Evolutionary conservation across 1,140 invertebrate species (phyloP).

Genomic region (Drosophila yakuba): DNA sequence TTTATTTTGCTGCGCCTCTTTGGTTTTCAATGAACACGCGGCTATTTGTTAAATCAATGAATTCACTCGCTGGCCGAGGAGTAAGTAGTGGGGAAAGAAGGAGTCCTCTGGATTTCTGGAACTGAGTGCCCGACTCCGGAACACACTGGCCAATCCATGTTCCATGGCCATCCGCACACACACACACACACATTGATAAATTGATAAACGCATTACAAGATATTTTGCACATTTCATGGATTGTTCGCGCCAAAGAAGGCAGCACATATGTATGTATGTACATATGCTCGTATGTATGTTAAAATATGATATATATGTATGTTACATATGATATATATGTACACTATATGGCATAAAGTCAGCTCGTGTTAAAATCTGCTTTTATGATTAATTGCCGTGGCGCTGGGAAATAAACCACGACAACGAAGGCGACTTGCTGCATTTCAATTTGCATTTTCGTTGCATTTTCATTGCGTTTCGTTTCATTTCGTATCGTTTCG

Average conservation of each 20-base stretch:
- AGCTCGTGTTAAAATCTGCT: constrained; percentile 69
- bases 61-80: constrained; percentile 46
- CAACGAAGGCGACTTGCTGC: constrained; percentile 23
- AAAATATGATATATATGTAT: too few species aligned
- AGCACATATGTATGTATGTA: background rate
- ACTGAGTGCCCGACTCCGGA: constrained; percentile 23
- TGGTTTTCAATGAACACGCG: constrained; percentile 68
- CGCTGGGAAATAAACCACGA: constrained; percentile 53
- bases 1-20: constrained; percentile 4
- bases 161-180: constrained; percentile 56
- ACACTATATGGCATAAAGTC: constrained; percentile 7
- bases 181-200: too few species aligned
- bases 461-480: constrained; percentile 34
- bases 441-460: constrained; percentile 64
- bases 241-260: constrained; percentile 5
- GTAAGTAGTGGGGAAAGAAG: background rate
- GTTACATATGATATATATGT: background rate
- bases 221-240: constrained; percentile 78
- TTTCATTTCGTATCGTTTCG: too few species aligned
- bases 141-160: constrained; percentile 55
- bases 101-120: background rate
- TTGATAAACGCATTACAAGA: constrained; percentile 79
- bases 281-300: background rate
- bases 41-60: constrained; percentile 76
- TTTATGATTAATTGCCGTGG: constrained; percentile 72